Base-by-base conservation (phyloP, 64 coral and sea anemone species). In the Trachythela sp. region DNA sequence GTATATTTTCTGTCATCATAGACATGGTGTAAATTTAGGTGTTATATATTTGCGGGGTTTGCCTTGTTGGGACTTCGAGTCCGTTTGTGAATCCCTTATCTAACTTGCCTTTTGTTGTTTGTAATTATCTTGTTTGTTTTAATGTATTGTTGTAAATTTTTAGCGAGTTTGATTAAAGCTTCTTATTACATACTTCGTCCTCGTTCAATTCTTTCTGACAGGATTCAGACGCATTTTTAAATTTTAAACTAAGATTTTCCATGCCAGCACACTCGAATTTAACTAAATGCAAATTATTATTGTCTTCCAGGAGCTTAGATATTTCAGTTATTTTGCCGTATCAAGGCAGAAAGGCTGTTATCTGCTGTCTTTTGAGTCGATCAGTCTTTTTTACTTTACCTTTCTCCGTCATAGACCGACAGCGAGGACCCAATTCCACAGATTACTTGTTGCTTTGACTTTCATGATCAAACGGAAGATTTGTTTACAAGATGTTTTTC, bases 241-340 rank as follows among this genome's bases (percentile, higher is more conserved):
- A 86, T 8, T 86, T 54, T 86, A 17, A 32, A 13, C 39, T 49
- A 32, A 85, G 43, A 32, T 42, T 85, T 24, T 85, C 52, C 84
- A 85, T 15, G 20, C 20, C 48, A 86, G 2, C 9, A 52, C 32
- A 15, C 26, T 54, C 85, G 36, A 41, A 48, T 86, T 86, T 86
- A 0, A 86, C 85, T 86, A 86, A 32, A 86, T 86, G 85, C 7
- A 86, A 54, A 86, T 86, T 86, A 17, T 86, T 86, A 48, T 86
- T 54, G 37, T 27, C 13, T 50, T 86, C 48, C 85, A 86, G 36
- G 14, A 85, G n/a, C 27, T 34, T 27, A 5, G 39, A 48, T 54
- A 86, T 40, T 54, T 30, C 29, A 54, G 49, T 86, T 35, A 38
- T 86, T 86, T 52, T 48, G 36, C 56, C 36, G 43, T 38, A 50